These are phyloP conservation scores for Paedocypris micromegethes DNA, from an alignment of 2,797 vertebrate species.

Conservation along the genomic window DNA sequence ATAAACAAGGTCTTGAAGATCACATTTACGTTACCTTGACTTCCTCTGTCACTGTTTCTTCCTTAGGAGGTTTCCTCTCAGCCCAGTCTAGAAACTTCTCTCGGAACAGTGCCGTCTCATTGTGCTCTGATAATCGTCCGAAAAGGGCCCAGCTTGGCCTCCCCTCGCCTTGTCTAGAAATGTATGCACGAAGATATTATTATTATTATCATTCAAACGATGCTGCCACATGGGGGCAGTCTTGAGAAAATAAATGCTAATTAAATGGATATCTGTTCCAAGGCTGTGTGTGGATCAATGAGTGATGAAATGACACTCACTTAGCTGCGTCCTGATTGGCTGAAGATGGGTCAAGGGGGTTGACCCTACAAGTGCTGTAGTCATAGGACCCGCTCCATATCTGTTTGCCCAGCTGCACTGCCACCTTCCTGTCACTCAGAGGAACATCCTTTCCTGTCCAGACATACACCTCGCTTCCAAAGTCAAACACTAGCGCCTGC, in stretches of 20 bases:
- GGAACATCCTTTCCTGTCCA: constrained; percentile 78
- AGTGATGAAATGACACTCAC: constrained; percentile 57
- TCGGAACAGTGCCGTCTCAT: constrained; percentile 75
- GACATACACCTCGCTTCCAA: constrained; percentile 75
- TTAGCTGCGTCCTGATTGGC: constrained; percentile 55
- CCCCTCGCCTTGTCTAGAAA: constrained; percentile 63
- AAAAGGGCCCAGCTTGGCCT: constrained; percentile 74
- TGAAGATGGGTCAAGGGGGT: constrained; percentile 68
- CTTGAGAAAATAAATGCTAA: neutral
- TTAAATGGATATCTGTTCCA: too few relatives aligned
- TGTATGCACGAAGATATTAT: neutral
- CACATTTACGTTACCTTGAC: constrained; percentile 58
- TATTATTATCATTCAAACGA: neutral
- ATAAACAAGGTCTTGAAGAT: neutral
- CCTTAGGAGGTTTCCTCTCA: constrained; percentile 62
- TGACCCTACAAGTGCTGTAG: constrained; percentile 71
- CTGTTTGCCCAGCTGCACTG: constrained; percentile 74
- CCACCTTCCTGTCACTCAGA: constrained; percentile 71
- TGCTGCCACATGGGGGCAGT: constrained; percentile 54
- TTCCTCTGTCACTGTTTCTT: constrained; percentile 62
- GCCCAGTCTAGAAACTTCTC: constrained; percentile 82
- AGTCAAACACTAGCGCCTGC: constrained; percentile 77
- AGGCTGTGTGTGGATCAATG: neutral
- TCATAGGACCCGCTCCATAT: constrained; percentile 69
- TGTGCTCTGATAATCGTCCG: constrained; percentile 76